Evolutionary conservation across 2,797 vertebrate species (phyloP).

Genomic region (Antennarius maculatus): DNA sequence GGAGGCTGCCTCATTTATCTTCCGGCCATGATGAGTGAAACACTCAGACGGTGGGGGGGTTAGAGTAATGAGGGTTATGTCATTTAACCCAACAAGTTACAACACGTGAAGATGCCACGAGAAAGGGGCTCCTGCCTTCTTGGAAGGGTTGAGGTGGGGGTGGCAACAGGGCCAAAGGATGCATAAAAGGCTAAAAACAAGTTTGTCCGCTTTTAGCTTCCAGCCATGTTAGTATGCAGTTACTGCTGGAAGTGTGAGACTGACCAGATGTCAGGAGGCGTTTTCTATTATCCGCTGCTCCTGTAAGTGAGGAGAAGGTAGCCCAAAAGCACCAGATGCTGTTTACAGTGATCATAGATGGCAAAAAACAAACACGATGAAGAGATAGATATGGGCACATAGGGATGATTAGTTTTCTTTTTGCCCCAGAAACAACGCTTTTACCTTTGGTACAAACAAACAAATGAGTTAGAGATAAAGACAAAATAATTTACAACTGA

Average conservation of each 20-base stretch:
- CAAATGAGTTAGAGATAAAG: slow-evolving; percentile 1
- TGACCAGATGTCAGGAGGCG: slow-evolving; percentile 57
- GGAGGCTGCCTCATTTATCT: slow-evolving; percentile 47
- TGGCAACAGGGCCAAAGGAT: slow-evolving; percentile 24
- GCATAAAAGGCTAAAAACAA: slow-evolving; percentile 33
- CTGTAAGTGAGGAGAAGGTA: slow-evolving; percentile 41
- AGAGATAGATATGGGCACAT: slow-evolving; percentile 9
- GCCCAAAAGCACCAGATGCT: slow-evolving; percentile 48
- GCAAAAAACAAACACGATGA: slow-evolving; percentile 31
- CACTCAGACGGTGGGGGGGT: slow-evolving; percentile 46
- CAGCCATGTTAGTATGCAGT: slow-evolving; percentile 31
- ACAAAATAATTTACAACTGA: slow-evolving; percentile 1
- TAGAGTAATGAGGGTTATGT: slow-evolving; percentile 64
- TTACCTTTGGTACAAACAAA: slow-evolving; percentile 34
- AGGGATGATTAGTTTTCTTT: slow-evolving; percentile 21
- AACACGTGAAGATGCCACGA: slow-evolving; percentile 43
- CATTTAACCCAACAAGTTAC: slow-evolving; percentile 57
- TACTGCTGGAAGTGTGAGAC: slow-evolving; percentile 2
- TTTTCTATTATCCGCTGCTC: slow-evolving; percentile 52
- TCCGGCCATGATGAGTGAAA: slow-evolving; percentile 47
- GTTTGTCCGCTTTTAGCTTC: slow-evolving; percentile 27
- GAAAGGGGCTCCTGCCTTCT: slow-evolving; percentile 22
- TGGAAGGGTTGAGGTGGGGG: slow-evolving; percentile 1
- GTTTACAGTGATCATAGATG: slow-evolving; percentile 56
- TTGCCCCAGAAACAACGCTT: slow-evolving; percentile 6